Base-by-base conservation (phyloP, 2,113 vertebrate species). In the Corapipo altera region DNA sequence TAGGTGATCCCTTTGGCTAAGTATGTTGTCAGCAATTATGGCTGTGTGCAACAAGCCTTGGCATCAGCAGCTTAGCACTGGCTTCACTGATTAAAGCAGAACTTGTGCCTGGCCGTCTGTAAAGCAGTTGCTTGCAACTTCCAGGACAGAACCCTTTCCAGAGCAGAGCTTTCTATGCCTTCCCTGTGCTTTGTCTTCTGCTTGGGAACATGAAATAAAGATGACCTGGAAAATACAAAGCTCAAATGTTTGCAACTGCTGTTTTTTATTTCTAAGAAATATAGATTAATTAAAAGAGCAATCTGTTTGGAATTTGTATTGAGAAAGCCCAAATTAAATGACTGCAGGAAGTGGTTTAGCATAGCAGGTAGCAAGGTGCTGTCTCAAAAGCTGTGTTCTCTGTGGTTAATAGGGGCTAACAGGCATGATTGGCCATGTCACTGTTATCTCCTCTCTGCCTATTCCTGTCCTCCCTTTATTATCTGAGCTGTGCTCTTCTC, bases 341-440 rank as follows among this genome's bases (percentile, higher is more conserved):
- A 12, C 14, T 30, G 6, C 35, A 91, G 51, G 71, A 41, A 73
- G 44, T 33, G n/a, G 9, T 59, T 77, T 84, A 35, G 23, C 3
- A 5, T 8, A n/a, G 61, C 5, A 39, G 30, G 19, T n/a, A 28
- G 27, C 46, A 59, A 59, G 55, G 32, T 67, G 72, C 21, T 90
- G 32, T 76, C 30, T 58, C 65, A 65, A 12, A 37, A 69, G 9
- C 41, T 46, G 11, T 22, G 54, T 39, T 35, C 62, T 74, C 30
- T 51, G 37, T 19, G 19, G 22, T n/a, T 57, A 7, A 12, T 3
- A 51, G 65, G 27, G 39, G n/a, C 76, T 81, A 26, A 35, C 4
- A 21, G 57, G 33, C 27, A 6, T 0, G 0, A 15, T 0, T 32
- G 78, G 27, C 35, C 33, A 32, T 33, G 11, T 11, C 15, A 19